These are phyloP conservation scores for Protosalanx chinensis DNA, from an alignment of 2,797 vertebrate species.

Conservation along the genomic window DNA sequence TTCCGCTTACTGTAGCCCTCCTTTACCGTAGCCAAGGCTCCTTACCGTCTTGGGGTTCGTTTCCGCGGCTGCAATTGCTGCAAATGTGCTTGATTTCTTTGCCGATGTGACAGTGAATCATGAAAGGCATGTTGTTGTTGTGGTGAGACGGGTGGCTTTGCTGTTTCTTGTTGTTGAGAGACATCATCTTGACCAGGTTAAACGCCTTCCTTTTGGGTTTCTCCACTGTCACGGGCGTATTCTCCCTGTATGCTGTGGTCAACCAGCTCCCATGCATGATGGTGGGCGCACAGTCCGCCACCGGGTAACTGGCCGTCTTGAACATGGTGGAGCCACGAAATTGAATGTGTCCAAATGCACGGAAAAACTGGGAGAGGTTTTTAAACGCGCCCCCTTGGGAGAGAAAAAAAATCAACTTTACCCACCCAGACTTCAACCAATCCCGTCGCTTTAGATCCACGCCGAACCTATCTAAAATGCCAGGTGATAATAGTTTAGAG, in stretches of 20 bases:
- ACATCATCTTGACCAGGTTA: conserved; percentile 89
- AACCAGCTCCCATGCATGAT: conserved; percentile 75
- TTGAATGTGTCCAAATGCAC: conserved; percentile 48
- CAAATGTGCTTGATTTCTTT: conserved; percentile 99
- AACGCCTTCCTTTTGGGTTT: conserved; percentile 87
- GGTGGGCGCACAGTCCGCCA: conserved; percentile 79
- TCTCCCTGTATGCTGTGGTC: conserved; percentile 69
- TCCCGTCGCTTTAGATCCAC: conserved; percentile 16
- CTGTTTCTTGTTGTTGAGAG: conserved; percentile 79
- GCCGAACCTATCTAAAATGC: conserved; percentile 2
- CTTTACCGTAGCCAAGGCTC: not conserved
- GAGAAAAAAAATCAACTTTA: conserved; percentile 40
- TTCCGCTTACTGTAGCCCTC: not conserved
- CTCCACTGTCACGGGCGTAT: conserved; percentile 74
- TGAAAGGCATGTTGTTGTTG: conserved; percentile 86
- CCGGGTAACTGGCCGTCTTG: conserved; percentile 69
- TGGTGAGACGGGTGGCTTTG: conserved; percentile 61
- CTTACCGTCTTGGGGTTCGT: conserved; percentile 92
- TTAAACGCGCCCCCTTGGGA: conserved; percentile 25
- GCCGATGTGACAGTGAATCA: conserved; percentile 94
- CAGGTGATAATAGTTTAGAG: not conserved
- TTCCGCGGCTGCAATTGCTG: conserved; percentile 97
- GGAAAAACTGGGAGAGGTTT: conserved; percentile 46
- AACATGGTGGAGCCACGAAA: conserved; percentile 58
- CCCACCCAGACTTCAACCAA: conserved; percentile 38